Conservation (phyloP, 1,140 invertebrate genomes). For the Drosophila orena region DNA sequence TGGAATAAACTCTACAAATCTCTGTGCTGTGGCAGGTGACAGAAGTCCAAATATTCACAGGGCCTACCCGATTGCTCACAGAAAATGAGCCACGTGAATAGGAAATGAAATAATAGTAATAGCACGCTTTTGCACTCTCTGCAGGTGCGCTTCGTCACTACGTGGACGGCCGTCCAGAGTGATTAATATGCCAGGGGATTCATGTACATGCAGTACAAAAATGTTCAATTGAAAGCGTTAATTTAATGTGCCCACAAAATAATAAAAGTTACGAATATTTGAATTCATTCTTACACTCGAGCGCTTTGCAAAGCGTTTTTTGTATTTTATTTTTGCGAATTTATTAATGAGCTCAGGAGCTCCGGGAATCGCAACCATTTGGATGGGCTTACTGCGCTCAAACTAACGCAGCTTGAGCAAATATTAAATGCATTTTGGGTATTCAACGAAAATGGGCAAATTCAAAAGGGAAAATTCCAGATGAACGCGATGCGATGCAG, state of each 20-base stretch:
- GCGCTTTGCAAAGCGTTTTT: slow-evolving; percentile 11
- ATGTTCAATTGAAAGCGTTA: slow-evolving; percentile 7
- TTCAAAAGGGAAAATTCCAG: slow-evolving; percentile 22
- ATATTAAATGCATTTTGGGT: slow-evolving; percentile 71
- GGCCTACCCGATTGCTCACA: too few relatives aligned
- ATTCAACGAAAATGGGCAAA: slow-evolving; percentile 19
- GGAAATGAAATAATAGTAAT: too few relatives aligned
- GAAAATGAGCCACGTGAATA: too few relatives aligned
- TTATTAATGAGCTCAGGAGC: slow-evolving; percentile 40
- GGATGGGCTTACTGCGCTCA: slow-evolving; percentile 3
- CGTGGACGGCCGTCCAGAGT: too few relatives aligned
- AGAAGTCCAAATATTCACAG: too few relatives aligned
- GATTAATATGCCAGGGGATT: neutral
- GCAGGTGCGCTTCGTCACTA: too few relatives aligned
- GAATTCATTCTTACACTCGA: slow-evolving; percentile 6
- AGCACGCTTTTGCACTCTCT: too few relatives aligned
- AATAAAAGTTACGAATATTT: slow-evolving; percentile 12
- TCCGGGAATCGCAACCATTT: slow-evolving; percentile 24
- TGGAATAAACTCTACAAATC: too few relatives aligned
- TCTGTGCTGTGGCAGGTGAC: too few relatives aligned
- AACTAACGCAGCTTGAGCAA: slow-evolving; percentile 41
- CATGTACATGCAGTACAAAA: neutral
- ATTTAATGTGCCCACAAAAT: slow-evolving; percentile 24
- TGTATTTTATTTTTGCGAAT: neutral
- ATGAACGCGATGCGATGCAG: neutral